A percentile compares a stretch with the other conserved stretches of the same genome.
phyloP scores from a whole-genome alignment of 2,888 invertebrate genomes.

The Crepidodera aurea region DNA sequence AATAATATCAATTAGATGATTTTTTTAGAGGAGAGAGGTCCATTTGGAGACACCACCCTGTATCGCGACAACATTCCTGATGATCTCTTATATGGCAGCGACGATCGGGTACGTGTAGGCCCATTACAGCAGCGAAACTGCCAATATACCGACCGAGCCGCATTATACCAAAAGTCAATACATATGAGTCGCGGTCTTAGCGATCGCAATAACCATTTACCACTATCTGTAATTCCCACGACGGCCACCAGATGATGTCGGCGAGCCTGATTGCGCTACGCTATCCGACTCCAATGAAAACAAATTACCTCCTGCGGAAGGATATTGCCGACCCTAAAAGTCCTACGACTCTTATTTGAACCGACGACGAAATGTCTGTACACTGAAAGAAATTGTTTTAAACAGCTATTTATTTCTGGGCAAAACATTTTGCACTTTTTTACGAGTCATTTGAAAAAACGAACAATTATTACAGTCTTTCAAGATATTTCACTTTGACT shows the following conservation, averaged over 20 bases:
- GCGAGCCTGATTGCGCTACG: constrained; percentile 52
- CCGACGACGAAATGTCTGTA: constrained; percentile 8
- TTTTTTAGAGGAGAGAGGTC: no score
- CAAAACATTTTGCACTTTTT: no score
- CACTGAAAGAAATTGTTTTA: background rate
- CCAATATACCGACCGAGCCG: constrained; percentile 54
- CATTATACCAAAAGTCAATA: constrained; percentile 61
- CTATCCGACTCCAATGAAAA: constrained; percentile 57
- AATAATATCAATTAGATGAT: no score
- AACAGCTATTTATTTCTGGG: no score
- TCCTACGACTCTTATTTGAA: constrained; percentile 38
- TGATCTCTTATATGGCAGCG: constrained; percentile 47
- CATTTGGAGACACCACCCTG: background rate
- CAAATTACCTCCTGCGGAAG: constrained; percentile 60
- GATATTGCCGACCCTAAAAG: constrained; percentile 57
- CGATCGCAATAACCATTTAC: constrained; percentile 58
- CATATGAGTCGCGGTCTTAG: constrained; percentile 47
- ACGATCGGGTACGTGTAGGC: constrained; percentile 40
- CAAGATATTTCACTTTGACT: no score
- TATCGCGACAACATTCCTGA: constrained; percentile 15
- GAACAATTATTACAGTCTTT: no score
- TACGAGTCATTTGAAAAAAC: no score
- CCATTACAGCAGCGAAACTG: constrained; percentile 57
- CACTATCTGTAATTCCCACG: constrained; percentile 60
- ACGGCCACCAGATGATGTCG: constrained; percentile 57